Percentiles rank a stretch among this genome's conserved stretches.
Evolutionary conservation across 2,888 invertebrate genomes (phyloP).

Genomic region (Trichogramma evanescens): DNA sequence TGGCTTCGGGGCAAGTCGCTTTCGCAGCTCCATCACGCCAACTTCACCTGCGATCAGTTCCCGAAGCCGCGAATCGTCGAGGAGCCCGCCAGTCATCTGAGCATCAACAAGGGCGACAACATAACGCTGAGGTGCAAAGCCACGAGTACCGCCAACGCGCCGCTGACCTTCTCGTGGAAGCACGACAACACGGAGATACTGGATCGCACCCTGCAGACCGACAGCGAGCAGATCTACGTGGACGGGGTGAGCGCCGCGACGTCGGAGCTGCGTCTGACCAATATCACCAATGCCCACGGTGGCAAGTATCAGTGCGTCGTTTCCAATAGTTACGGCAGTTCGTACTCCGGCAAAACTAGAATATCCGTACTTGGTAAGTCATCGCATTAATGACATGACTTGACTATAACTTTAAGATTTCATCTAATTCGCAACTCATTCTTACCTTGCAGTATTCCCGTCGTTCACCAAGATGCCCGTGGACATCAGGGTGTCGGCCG

Average conservation of each 20-base stretch:
- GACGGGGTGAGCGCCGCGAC: conserved; percentile 61
- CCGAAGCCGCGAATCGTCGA: conserved; percentile 79
- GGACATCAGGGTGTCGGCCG: conserved; percentile 77
- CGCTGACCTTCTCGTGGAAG: conserved; percentile 79
- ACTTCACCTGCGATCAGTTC: conserved; percentile 69
- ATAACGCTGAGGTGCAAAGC: conserved; percentile 77
- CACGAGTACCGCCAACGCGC: conserved; percentile 67
- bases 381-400: neutral
- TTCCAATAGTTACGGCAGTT: conserved; percentile 80
- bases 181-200: conserved; percentile 68
- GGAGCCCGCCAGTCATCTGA: conserved; percentile 74
- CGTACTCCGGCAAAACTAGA: conserved; percentile 79
- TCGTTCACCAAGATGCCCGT: conserved; percentile 76
- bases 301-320: conserved; percentile 92
- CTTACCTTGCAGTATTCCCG: conserved; percentile 63
- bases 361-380: conserved; percentile 74
- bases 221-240: conserved; percentile 48
- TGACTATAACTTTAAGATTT: neutral
- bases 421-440: neutral
- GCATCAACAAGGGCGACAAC: conserved; percentile 75
- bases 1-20: conserved; percentile 65
- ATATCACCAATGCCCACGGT: conserved; percentile 72
- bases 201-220: conserved; percentile 43
- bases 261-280: conserved; percentile 66
- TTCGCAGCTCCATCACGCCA: conserved; percentile 59